These are phyloP conservation scores for Dascyllus trimaculatus DNA, from an alignment of 2,113 vertebrate genomes.

Conservation along the genomic window DNA sequence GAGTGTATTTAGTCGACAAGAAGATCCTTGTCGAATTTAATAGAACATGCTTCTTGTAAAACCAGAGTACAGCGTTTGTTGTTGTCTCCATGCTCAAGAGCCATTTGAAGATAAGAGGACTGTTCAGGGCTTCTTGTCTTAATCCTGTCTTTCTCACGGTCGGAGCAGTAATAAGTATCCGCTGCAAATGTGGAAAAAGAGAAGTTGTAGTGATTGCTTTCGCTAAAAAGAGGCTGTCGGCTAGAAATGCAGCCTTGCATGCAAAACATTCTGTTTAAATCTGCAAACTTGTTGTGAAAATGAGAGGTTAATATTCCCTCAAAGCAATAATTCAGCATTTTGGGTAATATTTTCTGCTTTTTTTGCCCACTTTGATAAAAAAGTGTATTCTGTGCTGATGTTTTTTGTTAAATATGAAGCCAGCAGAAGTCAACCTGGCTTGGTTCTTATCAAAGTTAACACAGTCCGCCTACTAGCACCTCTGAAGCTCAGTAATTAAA, in stretches of 20 bases:
- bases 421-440: background rate
- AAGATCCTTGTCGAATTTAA: constrained; percentile 13
- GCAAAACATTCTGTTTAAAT: constrained; percentile 7
- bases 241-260: background rate
- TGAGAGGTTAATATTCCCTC: constrained; percentile 19
- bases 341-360: background rate
- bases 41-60: constrained; percentile 11
- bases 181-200: background rate
- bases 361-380: background rate
- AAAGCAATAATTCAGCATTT: constrained; percentile 18
- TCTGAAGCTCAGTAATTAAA: constrained; percentile 5
- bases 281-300: constrained; percentile 9
- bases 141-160: constrained; percentile 23
- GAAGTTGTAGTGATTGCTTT: constrained; percentile 14
- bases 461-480: background rate
- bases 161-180: constrained; percentile 6
- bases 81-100: constrained; percentile 6
- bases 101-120: constrained; percentile 10
- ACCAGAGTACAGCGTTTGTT: background rate
- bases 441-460: constrained; percentile 2
- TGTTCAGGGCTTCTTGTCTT: constrained; percentile 1
- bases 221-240: background rate
- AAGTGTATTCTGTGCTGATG: background rate
- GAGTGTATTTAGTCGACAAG: background rate
- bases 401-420: background rate